These are phyloP conservation scores for Planiliza haematocheilus DNA, from an alignment of 2,113 vertebrate genomes.

Conservation along the genomic window DNA sequence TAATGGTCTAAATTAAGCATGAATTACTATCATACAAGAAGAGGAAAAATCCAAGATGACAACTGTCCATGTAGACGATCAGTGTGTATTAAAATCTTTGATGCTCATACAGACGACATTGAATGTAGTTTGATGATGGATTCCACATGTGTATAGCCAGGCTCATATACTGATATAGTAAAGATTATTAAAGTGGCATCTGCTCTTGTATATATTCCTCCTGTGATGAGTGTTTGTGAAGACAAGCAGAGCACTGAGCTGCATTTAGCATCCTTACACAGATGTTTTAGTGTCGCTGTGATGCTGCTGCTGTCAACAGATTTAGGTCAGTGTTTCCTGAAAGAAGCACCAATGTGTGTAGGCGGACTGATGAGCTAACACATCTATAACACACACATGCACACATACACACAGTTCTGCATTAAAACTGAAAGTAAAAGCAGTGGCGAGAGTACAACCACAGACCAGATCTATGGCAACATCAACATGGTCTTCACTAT, in stretches of 20 bases:
- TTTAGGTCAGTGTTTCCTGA: conserved; percentile 52
- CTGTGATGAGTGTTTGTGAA: background rate
- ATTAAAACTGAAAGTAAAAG: no score
- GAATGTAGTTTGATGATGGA: no score
- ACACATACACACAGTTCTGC: background rate
- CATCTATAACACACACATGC: conserved; percentile 4
- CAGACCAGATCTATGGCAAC: no score
- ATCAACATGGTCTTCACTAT: no score
- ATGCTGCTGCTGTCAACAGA: conserved; percentile 16
- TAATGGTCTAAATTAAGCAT: background rate
- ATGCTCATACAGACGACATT: background rate
- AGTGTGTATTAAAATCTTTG: no score
- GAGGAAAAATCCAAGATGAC: no score
- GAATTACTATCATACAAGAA: background rate
- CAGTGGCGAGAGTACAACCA: no score
- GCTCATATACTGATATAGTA: background rate
- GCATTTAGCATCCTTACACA: conserved; percentile 4
- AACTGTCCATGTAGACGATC: no score
- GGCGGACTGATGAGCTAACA: conserved; percentile 22
- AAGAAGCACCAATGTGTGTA: conserved; percentile 24
- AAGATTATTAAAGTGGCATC: background rate
- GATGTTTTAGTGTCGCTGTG: conserved; percentile 27
- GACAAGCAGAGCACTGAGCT: background rate
- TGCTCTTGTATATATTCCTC: background rate
- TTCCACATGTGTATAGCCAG: background rate